A percentile compares a stretch with the other conserved stretches of the same genome.
These are phyloP conservation scores for Solenodon paradoxus DNA, from an alignment of 2,113 vertebrate species.

Conservation along the genomic window DNA sequence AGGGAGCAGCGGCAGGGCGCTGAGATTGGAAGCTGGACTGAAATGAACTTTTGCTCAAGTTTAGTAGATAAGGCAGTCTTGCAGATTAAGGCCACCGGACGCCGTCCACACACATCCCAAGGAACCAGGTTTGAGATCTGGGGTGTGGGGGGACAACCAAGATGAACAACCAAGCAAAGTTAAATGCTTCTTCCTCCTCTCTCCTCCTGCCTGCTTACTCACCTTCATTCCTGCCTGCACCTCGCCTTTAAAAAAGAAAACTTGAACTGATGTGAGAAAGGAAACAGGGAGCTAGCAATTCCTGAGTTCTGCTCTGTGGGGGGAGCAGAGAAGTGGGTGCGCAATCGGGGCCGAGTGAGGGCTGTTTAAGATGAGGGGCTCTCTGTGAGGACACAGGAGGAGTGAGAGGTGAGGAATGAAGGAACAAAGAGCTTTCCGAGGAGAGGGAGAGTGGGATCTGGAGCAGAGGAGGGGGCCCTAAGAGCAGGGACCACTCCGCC, in stretches of 20 bases:
- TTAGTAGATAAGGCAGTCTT: too few relatives aligned
- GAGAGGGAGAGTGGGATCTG: rapidly evolving
- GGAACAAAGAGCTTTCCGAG: not conserved
- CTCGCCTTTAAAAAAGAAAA: too few relatives aligned
- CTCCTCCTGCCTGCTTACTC: too few relatives aligned
- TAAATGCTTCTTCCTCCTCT: too few relatives aligned
- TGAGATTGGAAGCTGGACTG: not conserved
- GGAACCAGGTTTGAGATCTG: too few relatives aligned
- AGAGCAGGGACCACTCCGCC: not conserved
- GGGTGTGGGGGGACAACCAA: too few relatives aligned
- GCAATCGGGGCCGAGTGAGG: not conserved
- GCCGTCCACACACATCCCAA: too few relatives aligned
- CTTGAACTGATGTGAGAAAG: not conserved
- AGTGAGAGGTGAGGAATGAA: rapidly evolving
- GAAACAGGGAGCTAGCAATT: not conserved
- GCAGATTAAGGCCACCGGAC: too few relatives aligned
- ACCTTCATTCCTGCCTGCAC: too few relatives aligned
- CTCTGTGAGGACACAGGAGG: not conserved
- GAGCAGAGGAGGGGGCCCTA: not conserved
- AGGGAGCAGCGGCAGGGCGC: rapidly evolving
- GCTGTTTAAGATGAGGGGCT: not conserved
- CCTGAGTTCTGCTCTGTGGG: not conserved
- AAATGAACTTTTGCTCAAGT: too few relatives aligned
- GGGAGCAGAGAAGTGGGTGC: not conserved
- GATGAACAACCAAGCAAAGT: too few relatives aligned